phyloP scores from a whole-genome alignment of 2,113 vertebrate genomes.

The Meles meles region DNA sequence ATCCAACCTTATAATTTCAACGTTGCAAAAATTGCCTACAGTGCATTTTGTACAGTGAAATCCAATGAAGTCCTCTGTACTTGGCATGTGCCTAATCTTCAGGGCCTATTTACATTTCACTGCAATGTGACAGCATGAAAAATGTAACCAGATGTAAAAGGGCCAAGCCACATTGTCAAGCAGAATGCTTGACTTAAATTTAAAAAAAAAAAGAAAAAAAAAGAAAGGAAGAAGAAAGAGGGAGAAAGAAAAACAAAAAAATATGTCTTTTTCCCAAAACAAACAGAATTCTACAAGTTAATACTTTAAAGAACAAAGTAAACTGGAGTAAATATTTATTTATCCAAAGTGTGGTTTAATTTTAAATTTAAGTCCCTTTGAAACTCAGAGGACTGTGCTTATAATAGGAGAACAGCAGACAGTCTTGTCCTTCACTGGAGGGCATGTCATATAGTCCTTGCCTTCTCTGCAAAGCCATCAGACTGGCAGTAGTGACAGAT shows the following conservation, averaged over 20 bases:
- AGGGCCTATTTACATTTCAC: slow-evolving; percentile 76
- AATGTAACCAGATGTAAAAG: slow-evolving; percentile 73
- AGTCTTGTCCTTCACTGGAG: slow-evolving; percentile 89
- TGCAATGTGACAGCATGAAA: slow-evolving; percentile 73
- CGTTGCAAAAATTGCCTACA: slow-evolving; percentile 60
- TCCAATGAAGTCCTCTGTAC: slow-evolving; percentile 59
- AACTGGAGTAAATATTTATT: slow-evolving; percentile 82
- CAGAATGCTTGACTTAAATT: slow-evolving; percentile 68
- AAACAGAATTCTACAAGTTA: slow-evolving; percentile 75
- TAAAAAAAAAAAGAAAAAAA: neutral
- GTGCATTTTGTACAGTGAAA: slow-evolving; percentile 62
- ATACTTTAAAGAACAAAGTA: slow-evolving; percentile 76
- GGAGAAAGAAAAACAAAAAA: neutral
- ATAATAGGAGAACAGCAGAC: slow-evolving; percentile 84
- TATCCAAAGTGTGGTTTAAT: slow-evolving; percentile 78
- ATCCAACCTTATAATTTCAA: slow-evolving; percentile 54
- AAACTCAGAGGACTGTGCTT: slow-evolving; percentile 81
- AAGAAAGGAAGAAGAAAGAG: neutral
- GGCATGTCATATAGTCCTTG: slow-evolving; percentile 84
- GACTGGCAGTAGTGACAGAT: slow-evolving; percentile 90
- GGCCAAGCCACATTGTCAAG: slow-evolving; percentile 73
- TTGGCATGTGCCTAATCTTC: slow-evolving; percentile 72
- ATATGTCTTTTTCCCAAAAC: slow-evolving; percentile 72
- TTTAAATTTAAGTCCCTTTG: slow-evolving; percentile 83
- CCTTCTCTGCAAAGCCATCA: slow-evolving; percentile 84